phyloP scores from a whole-genome alignment of 2,113 vertebrate genomes.

The Anseranas semipalmata region DNA sequence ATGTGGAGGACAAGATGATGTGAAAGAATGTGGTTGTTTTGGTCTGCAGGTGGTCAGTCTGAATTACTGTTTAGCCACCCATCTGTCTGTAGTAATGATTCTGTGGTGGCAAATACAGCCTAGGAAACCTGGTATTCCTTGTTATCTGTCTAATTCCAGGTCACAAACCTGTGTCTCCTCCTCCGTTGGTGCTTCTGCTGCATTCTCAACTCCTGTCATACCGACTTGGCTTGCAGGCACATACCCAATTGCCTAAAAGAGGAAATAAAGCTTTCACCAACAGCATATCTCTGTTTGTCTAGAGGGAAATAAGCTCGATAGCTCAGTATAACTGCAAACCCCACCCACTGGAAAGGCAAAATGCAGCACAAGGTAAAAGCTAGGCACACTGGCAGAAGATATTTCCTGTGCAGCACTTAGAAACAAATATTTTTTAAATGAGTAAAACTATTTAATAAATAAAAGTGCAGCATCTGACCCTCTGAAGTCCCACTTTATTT shows the following conservation, averaged over 20 bases:
- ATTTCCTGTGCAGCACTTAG: background rate
- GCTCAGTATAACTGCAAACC: background rate
- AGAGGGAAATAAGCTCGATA: background rate
- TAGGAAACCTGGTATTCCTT: background rate
- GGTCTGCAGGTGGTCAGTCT: background rate
- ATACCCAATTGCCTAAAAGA: constrained; percentile 70
- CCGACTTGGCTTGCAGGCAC: constrained; percentile 69
- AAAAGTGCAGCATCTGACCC: background rate
- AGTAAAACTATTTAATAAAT: background rate
- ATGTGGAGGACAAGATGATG: background rate
- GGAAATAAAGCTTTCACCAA: background rate
- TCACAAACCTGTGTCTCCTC: constrained; percentile 81
- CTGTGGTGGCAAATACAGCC: background rate
- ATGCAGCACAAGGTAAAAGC: background rate
- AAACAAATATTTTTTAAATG: background rate
- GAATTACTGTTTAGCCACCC: background rate
- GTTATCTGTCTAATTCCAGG: background rate
- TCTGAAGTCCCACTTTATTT: background rate
- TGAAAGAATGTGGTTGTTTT: fast-evolving
- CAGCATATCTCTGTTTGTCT: background rate
- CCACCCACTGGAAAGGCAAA: background rate
- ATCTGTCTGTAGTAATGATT: background rate
- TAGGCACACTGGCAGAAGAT: background rate
- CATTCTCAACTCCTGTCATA: constrained; percentile 59
- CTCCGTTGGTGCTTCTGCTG: constrained; percentile 71